phyloP scores from a whole-genome alignment of 2,888 invertebrate genomes.

The Aproaerema taeniolella region DNA sequence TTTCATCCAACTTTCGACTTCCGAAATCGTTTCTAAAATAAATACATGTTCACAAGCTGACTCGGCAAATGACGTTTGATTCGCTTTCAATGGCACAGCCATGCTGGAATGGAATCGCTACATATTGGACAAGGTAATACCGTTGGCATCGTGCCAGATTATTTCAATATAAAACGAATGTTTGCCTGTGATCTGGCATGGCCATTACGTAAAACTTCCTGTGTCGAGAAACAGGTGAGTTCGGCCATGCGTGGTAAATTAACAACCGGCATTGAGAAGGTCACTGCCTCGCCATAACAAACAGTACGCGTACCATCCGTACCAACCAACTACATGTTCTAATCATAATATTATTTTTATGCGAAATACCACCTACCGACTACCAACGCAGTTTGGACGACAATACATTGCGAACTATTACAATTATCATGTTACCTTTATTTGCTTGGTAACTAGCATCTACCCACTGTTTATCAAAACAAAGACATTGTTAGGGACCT shows the following conservation, averaged over 20 bases:
- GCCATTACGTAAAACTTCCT: constrained; percentile 28
- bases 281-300: constrained; percentile 37
- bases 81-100: constrained; percentile 6
- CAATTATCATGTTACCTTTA: too few relatives aligned
- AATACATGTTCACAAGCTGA: not conserved
- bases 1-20: too few relatives aligned
- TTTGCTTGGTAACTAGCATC: too few relatives aligned
- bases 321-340: constrained; percentile 10
- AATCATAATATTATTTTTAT: constrained; percentile 7
- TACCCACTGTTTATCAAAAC: too few relatives aligned
- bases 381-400: not conserved
- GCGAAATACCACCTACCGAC: not conserved
- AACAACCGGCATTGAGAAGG: constrained; percentile 49
- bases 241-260: constrained; percentile 46
- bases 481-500: too few relatives aligned
- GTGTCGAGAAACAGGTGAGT: constrained; percentile 43
- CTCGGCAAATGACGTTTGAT: constrained; percentile 4
- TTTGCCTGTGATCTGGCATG: too few relatives aligned
- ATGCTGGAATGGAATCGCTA: not conserved
- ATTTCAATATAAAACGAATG: constrained; percentile 10
- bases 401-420: too few relatives aligned
- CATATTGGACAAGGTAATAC: constrained; percentile 6
- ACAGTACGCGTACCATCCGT: constrained; percentile 21
- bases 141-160: constrained; percentile 11
- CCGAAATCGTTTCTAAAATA: too few relatives aligned